Conservation (phyloP, 2,888 invertebrate genomes). For the Antitype chi region DNA sequence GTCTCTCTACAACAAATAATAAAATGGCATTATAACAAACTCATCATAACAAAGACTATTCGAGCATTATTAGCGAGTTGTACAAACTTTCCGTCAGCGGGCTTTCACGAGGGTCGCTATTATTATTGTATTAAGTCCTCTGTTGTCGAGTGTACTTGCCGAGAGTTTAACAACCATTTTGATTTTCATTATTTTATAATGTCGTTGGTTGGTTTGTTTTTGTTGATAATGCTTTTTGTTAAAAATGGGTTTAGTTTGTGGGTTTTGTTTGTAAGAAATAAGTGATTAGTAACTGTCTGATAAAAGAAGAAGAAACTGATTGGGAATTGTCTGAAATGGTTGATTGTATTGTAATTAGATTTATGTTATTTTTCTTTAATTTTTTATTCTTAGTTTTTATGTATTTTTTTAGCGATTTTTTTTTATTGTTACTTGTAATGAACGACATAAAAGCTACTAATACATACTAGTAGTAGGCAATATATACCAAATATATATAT, state of each 20-base stretch:
- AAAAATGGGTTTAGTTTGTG: neutral
- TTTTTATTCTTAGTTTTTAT: too few relatives aligned
- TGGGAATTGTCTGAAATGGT: neutral
- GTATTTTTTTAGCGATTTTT: too few relatives aligned
- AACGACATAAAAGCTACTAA: too few relatives aligned
- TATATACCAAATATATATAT: too few relatives aligned
- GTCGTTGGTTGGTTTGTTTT: constrained; percentile 26
- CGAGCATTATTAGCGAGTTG: constrained; percentile 38
- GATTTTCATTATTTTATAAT: constrained; percentile 35
- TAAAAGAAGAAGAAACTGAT: neutral
- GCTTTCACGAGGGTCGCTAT: constrained; percentile 26
- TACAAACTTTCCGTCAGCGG: constrained; percentile 29
- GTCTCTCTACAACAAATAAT: neutral
- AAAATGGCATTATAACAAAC: constrained; percentile 4
- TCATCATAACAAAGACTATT: constrained; percentile 33
- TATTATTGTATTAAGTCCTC: constrained; percentile 53
- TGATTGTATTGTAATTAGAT: neutral
- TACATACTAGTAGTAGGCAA: too few relatives aligned
- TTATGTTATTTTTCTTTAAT: neutral
- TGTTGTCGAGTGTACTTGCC: constrained; percentile 39
- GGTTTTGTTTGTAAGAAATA: neutral
- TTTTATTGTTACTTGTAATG: neutral
- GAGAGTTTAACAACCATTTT: constrained; percentile 39
- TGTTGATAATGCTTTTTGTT: neutral
- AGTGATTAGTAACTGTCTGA: neutral